Evolutionary conservation across 1,140 invertebrate genomes (phyloP), one percentile per base, ranked within the genome.

Genomic region (Drosophila takahashii): DNA sequence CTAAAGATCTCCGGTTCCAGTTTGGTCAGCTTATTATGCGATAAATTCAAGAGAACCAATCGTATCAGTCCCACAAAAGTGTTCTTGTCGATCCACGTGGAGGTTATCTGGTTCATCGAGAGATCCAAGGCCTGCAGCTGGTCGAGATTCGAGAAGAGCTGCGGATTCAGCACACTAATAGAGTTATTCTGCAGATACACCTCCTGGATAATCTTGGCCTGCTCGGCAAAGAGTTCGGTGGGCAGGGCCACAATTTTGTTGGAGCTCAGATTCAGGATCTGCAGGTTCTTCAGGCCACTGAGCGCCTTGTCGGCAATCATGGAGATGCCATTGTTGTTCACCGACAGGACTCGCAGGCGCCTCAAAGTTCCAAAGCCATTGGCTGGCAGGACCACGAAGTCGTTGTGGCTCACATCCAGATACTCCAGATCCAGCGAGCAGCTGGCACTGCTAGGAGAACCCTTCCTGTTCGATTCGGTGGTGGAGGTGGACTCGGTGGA

Each of bases 121-220:
- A 98, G 93, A 92, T 99, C 97, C 47, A 99, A 92, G 1, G 96
- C 95, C 79, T 97, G 94, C 59, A 99, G 93, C 87, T 97, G 96
- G 78, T 96, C 95, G 81, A 99, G 94, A 84, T 97, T 96, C 7
- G 95, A 94, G 83, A 98, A 96, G 10, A 97, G 93, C 61, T 96
- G 95, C 0, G 96, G 96, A 54, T 96, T 95, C 41, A 98, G 92
- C 8, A 96, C 95, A 85, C 95, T 95, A 48, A 97, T 97, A 47
- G 95, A 97, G 93, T 98, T 98, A 92, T 98, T 98, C 91, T 97
- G 96, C 78, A 98, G 92, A 90, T 97, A 95, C 72, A 98, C 95
- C 93, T 97, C 96, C 93, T 96, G 96, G 58, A 98, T 95, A 15
- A 95, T 95, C 58, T 95, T 95, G 10, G 94, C 93, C 67, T 95